These are phyloP conservation scores for Boulengerochromis microlepis DNA, from an alignment of 2,113 vertebrate species.

Conservation along the genomic window DNA sequence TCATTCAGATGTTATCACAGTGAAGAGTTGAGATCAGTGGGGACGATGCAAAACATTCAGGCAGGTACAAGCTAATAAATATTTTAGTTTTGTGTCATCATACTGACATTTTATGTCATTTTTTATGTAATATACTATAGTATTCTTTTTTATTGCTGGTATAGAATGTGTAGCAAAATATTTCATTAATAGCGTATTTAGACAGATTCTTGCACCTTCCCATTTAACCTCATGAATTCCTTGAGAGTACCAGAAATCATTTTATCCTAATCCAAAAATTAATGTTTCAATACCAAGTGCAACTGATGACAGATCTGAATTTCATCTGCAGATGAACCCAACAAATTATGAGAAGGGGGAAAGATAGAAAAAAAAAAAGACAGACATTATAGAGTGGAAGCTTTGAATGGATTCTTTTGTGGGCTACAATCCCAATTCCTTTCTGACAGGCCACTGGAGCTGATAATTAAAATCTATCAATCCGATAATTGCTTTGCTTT, in stretches of 20 bases:
- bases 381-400: not conserved
- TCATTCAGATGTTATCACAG: not conserved
- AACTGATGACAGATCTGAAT: not conserved
- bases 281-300: not conserved
- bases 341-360: not conserved
- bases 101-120: not conserved
- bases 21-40: not conserved
- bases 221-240: not conserved
- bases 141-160: not conserved
- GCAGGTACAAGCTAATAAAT: not conserved
- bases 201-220: not conserved
- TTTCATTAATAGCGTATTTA: not conserved
- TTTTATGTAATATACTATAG: not conserved
- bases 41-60: not conserved
- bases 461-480: not conserved
- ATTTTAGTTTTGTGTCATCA: not conserved
- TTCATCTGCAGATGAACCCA: not conserved
- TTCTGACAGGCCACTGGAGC: not conserved
- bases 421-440: not conserved
- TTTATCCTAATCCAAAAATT: not conserved
- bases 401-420: not conserved
- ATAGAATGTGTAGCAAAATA: not conserved
- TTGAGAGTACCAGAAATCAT: not conserved
- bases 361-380: not conserved
- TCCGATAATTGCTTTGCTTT: not conserved